These are phyloP conservation scores for Rotaria sp. DNA, from an alignment of 2,888 invertebrate species.

Conservation along the genomic window DNA sequence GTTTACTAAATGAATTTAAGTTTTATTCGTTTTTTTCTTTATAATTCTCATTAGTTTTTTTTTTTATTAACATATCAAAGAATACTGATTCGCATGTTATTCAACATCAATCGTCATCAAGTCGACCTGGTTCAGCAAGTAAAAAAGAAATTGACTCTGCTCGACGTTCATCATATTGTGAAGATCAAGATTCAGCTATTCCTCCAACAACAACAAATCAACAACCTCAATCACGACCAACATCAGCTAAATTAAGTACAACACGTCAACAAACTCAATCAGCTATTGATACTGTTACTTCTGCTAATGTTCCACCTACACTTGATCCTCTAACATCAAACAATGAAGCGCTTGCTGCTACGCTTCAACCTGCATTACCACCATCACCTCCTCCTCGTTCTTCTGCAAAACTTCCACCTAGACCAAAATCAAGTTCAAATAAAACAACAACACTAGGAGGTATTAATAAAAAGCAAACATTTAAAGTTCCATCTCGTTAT, in stretches of 20 bases:
- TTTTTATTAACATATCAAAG: background rate
- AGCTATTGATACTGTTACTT: background rate
- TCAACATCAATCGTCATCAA: background rate
- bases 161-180: background rate
- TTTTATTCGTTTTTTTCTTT: no score
- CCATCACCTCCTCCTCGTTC: background rate
- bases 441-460: background rate
- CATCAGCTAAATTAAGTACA: background rate
- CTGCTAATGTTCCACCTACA: background rate
- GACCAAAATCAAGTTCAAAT: background rate
- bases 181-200: background rate
- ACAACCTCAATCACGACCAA: conserved; percentile 4
- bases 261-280: background rate
- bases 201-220: background rate
- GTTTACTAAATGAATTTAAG: no score
- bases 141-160: background rate
- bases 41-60: no score
- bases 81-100: background rate
- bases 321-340: background rate
- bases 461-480: background rate
- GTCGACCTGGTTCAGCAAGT: background rate
- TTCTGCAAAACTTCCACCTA: background rate
- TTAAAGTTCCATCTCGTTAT: background rate
- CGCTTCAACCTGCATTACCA: background rate
- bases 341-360: background rate